These are phyloP conservation scores for Hydrolagus colliei DNA, from an alignment of 2,797 vertebrate genomes.

Conservation along the genomic window DNA sequence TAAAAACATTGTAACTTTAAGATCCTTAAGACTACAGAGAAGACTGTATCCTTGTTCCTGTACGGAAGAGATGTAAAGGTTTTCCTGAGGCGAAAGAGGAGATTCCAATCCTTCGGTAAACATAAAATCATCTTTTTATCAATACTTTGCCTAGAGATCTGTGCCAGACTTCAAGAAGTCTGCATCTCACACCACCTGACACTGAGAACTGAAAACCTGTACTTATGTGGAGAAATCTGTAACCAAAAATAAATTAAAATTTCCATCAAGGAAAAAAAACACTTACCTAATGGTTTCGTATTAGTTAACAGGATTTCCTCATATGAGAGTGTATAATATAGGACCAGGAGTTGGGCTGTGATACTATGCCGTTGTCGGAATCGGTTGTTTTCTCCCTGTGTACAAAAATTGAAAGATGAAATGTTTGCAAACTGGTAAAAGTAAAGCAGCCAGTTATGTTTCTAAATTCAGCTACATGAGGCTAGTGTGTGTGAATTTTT, in stretches of 20 bases:
- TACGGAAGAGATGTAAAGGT: too few relatives aligned
- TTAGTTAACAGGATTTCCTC: conserved; percentile 88
- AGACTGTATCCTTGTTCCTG: too few relatives aligned
- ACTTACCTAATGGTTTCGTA: conserved; percentile 84
- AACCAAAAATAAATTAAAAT: neutral
- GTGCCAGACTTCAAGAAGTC: neutral
- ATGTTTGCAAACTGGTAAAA: too few relatives aligned
- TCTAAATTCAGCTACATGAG: neutral
- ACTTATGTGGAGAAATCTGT: neutral
- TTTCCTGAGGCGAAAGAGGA: too few relatives aligned
- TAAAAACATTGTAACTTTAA: too few relatives aligned
- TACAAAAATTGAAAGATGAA: conserved; percentile 29
- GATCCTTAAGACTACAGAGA: too few relatives aligned
- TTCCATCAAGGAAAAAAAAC: conserved; percentile 28
- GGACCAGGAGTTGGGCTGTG: conserved; percentile 87
- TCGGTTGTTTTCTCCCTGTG: conserved; percentile 64
- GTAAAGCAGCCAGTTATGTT: too few relatives aligned
- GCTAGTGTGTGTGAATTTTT: too few relatives aligned
- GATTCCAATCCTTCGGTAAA: too few relatives aligned
- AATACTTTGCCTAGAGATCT: too few relatives aligned
- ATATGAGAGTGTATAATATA: conserved; percentile 91
- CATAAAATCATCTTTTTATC: too few relatives aligned
- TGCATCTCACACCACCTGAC: neutral
- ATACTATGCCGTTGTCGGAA: conserved; percentile 71
- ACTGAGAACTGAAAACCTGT: neutral